phyloP scores from a whole-genome alignment of 2,113 vertebrate species.

The Spheniscus mendiculus region DNA sequence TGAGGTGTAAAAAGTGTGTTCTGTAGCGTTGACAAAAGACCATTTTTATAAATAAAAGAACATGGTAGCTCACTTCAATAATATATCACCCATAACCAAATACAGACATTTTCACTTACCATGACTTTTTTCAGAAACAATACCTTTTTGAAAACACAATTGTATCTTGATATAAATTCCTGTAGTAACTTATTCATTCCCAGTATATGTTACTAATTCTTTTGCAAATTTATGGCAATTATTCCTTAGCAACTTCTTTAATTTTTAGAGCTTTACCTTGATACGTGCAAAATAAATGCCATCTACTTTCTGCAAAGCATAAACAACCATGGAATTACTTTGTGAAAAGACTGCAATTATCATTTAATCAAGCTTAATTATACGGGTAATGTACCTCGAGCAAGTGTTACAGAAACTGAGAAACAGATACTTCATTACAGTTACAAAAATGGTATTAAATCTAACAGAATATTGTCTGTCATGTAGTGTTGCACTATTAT shows the following conservation, averaged over 20 bases:
- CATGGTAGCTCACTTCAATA: neutral
- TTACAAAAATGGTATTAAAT: slow-evolving; percentile 8
- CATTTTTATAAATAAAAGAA: neutral
- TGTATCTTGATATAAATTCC: neutral
- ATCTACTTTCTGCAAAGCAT: neutral
- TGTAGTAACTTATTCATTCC: neutral
- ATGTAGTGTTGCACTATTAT: neutral
- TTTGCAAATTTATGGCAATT: slow-evolving; percentile 29
- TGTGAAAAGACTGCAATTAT: slow-evolving; percentile 59
- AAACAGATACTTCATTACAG: neutral
- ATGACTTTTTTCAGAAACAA: neutral
- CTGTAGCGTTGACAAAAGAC: neutral
- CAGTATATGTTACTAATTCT: neutral
- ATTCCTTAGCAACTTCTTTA: slow-evolving; percentile 42
- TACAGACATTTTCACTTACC: neutral
- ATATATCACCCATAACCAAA: neutral
- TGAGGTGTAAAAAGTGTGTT: neutral
- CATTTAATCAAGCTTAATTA: slow-evolving; percentile 68
- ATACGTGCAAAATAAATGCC: slow-evolving; percentile 49
- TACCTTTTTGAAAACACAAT: neutral
- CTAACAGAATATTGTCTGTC: neutral
- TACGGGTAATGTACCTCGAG: slow-evolving; percentile 62
- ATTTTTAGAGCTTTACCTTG: slow-evolving; percentile 14
- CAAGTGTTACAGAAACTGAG: slow-evolving; percentile 53
- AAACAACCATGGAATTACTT: slow-evolving; percentile 55